These are phyloP conservation scores for Oryzias curvinotus DNA, from an alignment of 2,113 vertebrate species.

Conservation along the genomic window DNA sequence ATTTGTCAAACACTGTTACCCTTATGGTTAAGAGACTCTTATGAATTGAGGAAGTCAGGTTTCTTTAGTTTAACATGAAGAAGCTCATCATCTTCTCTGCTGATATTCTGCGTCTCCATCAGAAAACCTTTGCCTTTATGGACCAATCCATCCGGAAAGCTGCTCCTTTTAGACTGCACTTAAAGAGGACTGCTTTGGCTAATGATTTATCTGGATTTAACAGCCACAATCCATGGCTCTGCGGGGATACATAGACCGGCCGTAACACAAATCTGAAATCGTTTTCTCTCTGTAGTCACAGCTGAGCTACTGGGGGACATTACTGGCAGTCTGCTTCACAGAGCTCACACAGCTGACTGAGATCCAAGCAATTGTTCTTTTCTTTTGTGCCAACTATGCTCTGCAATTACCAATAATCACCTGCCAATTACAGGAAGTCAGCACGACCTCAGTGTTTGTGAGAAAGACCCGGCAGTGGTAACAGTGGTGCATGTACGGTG, in stretches of 20 bases:
- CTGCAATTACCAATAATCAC: conserved; percentile 7
- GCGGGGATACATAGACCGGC: conserved; percentile 8
- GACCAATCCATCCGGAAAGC: conserved; percentile 19
- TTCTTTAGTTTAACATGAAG: neutral
- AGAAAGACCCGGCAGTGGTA: neutral
- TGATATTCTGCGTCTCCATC: conserved; percentile 21
- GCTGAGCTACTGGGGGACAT: conserved; percentile 13
- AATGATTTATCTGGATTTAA: conserved; percentile 48
- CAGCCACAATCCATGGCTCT: conserved; percentile 20
- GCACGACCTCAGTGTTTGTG: neutral
- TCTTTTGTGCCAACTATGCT: neutral
- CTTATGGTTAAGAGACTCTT: neutral
- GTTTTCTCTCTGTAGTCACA: conserved; percentile 24
- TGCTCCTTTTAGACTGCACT: conserved; percentile 33
- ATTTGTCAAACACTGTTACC: conserved; percentile 15
- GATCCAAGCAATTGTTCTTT: neutral
- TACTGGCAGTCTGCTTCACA: neutral
- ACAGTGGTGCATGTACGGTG: neutral
- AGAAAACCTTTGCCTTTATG: conserved; percentile 15
- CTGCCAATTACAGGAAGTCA: neutral
- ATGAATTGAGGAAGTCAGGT: neutral
- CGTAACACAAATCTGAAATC: conserved; percentile 23
- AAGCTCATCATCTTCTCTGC: neutral
- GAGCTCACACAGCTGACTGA: neutral
- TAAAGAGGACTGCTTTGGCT: conserved; percentile 25